Percentiles rank a stretch among this genome's conserved stretches.
Evolutionary conservation across 30 jellyfish, hydroid and myxozoan species (phyloP).

Genomic region (Cassiopea andromeda): DNA sequence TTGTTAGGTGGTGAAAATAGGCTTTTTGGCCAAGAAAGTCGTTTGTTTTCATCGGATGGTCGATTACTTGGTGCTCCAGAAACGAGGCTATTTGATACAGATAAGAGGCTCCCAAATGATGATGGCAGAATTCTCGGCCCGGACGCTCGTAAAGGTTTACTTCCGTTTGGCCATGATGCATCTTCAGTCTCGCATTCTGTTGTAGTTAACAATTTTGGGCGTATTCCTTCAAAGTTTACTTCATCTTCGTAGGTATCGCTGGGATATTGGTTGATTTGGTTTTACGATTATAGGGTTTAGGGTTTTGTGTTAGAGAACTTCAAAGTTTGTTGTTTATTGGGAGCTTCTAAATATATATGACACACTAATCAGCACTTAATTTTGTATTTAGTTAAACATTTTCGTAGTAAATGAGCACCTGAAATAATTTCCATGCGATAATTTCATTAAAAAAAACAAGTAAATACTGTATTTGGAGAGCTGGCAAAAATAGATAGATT

Average conservation of each 20-base stretch:
- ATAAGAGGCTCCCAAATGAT: constrained; percentile 36
- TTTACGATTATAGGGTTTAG: background rate
- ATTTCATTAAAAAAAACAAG: too few species aligned
- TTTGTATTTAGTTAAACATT: too few species aligned
- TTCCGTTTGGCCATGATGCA: constrained; percentile 70
- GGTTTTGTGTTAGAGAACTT: background rate
- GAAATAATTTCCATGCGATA: too few species aligned
- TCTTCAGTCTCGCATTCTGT: constrained; percentile 59
- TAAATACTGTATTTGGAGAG: too few species aligned
- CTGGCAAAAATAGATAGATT: too few species aligned
- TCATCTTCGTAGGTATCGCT: constrained; percentile 31
- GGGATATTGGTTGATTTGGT: background rate
- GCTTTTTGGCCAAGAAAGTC: constrained; percentile 53
- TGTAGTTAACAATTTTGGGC: constrained; percentile 26
- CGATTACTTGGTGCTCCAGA: constrained; percentile 55
- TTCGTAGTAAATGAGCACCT: too few species aligned
- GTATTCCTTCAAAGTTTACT: constrained; percentile 47
- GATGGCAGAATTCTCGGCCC: constrained; percentile 62
- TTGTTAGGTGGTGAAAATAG: constrained; percentile 51
- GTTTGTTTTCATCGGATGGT: constrained; percentile 51
- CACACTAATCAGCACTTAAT: too few species aligned
- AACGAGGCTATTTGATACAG: constrained; percentile 54
- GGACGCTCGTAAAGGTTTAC: constrained; percentile 43
- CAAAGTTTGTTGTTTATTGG: background rate
- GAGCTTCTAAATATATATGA: background rate